phyloP scores from a whole-genome alignment of 2,113 vertebrate species.

The Euleptes europaea region DNA sequence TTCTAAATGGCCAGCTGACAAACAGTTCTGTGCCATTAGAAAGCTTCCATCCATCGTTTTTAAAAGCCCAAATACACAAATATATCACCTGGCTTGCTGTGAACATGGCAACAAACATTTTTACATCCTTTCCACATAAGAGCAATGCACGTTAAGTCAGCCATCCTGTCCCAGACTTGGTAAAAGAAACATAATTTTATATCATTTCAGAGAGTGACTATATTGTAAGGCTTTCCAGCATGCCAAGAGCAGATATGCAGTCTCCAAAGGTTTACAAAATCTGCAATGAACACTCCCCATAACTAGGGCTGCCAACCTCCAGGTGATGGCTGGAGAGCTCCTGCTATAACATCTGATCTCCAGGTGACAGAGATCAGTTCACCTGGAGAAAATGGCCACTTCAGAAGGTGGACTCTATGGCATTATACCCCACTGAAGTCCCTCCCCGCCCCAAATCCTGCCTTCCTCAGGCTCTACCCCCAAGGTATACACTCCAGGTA shows the following conservation, averaged over 20 bases:
- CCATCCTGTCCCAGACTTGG: not conserved
- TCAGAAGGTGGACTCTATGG: too few species aligned
- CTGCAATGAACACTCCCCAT: not conserved
- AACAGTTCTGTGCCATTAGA: not conserved
- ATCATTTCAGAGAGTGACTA: not conserved
- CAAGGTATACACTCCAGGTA: too few species aligned
- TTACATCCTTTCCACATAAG: not conserved
- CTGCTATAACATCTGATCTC: too few species aligned
- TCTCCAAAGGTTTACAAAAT: not conserved
- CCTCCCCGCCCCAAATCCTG: too few species aligned
- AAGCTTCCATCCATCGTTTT: not conserved
- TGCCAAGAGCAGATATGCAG: not conserved
- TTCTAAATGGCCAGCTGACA: not conserved
- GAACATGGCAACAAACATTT: not conserved
- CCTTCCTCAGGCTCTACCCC: too few species aligned
- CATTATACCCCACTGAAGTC: too few species aligned
- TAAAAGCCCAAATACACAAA: not conserved
- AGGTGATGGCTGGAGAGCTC: too few species aligned
- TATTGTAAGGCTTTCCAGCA: not conserved
- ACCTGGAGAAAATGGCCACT: too few species aligned
- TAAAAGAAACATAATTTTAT: not conserved
- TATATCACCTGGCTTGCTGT: not conserved
- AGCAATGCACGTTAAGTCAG: not conserved
- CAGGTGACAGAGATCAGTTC: too few species aligned
- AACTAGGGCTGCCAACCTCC: too few species aligned